Evolutionary conservation across 2,888 invertebrate genomes (phyloP), one percentile per base, ranked within the genome.

Genomic region (Megaustenia siamemsis): DNA sequence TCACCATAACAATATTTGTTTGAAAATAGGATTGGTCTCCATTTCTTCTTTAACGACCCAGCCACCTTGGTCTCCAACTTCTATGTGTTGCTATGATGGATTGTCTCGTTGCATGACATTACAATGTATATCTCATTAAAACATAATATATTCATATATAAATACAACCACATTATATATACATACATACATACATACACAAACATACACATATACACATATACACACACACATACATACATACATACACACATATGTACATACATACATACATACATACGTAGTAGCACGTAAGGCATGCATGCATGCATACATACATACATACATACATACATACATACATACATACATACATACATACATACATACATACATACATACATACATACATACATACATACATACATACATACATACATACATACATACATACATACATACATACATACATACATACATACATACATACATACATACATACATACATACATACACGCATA

Each of bases 281-380:
- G 35, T 49, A 71, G 21, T 24, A 49, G n/a, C 4, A 49, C 35
- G 24, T 28, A 0, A 79, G 56, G 43, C 63, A 66, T 40, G 35
- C 43, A 79, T 38, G 40, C 24, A 63, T 38, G 40, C 24, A 63
- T 38, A 79, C 28, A 68, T 28, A 79, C 15, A 63, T 38, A 79
- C 43, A 63, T 38, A 79, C 66, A 63, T 38, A 15, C 8, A 71
- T 40, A 71, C 40, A 38, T 12, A 35, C 40, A 71, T 35, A 77
- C 28, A 53, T 77, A 56, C 24, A 77, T 56, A 77, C 28, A 77
- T 77, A 77, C 28, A 77, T 53, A 56, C 28, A 77, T 53, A 77
- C 28, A 77, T 77, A 56, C 49, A 77, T 56, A 28, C 49, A 53
- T 77, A 28, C 28, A 77, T 77, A n/a, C 28, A 77, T 56, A 28